These are phyloP conservation scores for Hemiscyllium ocellatum DNA, from an alignment of 2,113 vertebrate species.

Conservation along the genomic window DNA sequence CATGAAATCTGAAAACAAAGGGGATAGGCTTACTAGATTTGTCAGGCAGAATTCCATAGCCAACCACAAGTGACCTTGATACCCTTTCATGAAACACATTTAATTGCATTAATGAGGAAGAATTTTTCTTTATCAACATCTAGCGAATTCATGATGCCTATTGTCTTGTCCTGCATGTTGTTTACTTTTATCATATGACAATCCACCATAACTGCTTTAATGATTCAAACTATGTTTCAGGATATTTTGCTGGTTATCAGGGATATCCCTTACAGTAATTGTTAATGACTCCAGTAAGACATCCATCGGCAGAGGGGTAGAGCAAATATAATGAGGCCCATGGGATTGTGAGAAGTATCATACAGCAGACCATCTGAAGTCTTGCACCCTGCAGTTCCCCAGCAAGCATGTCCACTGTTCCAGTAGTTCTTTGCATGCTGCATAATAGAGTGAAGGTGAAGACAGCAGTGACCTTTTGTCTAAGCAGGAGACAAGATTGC, in stretches of 20 bases:
- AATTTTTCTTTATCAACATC: not conserved
- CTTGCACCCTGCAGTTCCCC: slow-evolving; percentile 11
- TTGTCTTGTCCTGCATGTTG: not conserved
- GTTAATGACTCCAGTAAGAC: slow-evolving; percentile 2
- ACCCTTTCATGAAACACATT: not conserved
- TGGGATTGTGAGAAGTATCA: not conserved
- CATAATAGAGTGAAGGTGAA: not conserved
- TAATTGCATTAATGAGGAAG: not conserved
- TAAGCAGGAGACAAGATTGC: not conserved
- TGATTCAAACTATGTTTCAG: slow-evolving; percentile 2
- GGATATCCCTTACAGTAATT: slow-evolving; percentile 10
- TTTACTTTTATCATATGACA: not conserved
- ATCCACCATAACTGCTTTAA: not conserved
- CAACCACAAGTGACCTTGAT: not conserved
- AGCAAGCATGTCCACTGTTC: not conserved
- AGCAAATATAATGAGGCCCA: slow-evolving; percentile 32
- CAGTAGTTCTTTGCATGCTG: not conserved
- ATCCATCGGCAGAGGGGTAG: not conserved
- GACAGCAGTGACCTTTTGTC: not conserved
- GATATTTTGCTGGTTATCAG: slow-evolving; percentile 13
- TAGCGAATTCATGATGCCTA: not conserved
- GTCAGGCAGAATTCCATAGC: not conserved
- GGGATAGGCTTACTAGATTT: not conserved
- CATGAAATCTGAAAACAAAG: not conserved
- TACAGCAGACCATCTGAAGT: not conserved